Base-by-base conservation (phyloP, 2,797 vertebrate species). In the Epinephelus awoara region DNA sequence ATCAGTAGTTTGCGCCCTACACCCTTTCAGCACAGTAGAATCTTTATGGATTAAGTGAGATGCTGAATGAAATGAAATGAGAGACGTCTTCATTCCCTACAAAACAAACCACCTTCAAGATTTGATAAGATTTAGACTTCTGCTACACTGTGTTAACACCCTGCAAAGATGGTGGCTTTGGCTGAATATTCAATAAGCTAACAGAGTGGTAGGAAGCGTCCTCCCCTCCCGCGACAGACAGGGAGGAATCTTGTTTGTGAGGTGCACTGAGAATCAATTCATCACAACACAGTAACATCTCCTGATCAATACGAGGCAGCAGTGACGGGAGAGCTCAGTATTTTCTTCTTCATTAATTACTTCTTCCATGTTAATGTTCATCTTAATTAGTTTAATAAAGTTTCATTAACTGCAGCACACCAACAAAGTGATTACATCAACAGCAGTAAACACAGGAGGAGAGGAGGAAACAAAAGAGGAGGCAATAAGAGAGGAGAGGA, bases 381-480 rank as follows among this genome's bases (percentile, higher is more conserved):
- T 64, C 6, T 79, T 65, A 74, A 77, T 78, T 70, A 66, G 18
- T 80, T 85, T 63, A 76, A 74, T 76, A 79, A 76, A 77, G 80
- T 89, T 85, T 65, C 29, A 76, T 81, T 77, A 54, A 47, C 21
- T n/a, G 38, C 50, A 51, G 66, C 62, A 61, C 55, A 67, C 54
- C 76, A 34, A 34, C 34, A 34, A 34, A 34, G 34, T 34, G 34
- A 34, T 34, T 34, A 34, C 34, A 34, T 34, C 34, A 34, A 34
- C 34, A 34, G 34, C 34, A 0, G 34, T 34, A 34, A 34, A 34
- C 34, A 34, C 11, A 11, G 17, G 9, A 47, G 19, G 9, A 44
- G 40, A 61, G 38, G 13, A 38, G 18, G 5, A 58, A 4, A 38
- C 2, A 11, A 38, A 34, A 40, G 4, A 38, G 38, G 19, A 27